Evolutionary conservation across 2,797 vertebrate species (phyloP).

Genomic region (Chelidonichthys spinosus): DNA sequence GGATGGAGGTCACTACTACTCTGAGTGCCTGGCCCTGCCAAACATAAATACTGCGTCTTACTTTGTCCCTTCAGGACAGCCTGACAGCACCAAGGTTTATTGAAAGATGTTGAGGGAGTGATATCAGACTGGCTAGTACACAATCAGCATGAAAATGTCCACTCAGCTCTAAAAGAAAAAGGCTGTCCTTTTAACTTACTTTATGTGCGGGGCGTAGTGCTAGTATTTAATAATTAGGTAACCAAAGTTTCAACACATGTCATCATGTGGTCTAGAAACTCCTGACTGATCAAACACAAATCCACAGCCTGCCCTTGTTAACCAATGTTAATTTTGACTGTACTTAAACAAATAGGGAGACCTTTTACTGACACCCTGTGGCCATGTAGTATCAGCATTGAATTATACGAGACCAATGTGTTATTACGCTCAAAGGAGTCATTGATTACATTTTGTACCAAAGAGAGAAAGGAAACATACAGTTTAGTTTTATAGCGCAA

Average conservation of each 20-base stretch:
- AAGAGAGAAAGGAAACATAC: constrained; percentile 4
- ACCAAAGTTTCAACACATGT: background rate
- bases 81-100: constrained; percentile 43
- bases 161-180: background rate
- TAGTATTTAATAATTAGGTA: constrained; percentile 4
- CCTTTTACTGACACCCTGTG: background rate
- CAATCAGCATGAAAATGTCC: background rate
- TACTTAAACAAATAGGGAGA: constrained; percentile 15
- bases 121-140: background rate
- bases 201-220: background rate
- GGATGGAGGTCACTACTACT: constrained; percentile 43
- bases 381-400: background rate
- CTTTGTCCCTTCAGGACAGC: constrained; percentile 35
- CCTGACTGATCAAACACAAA: constrained; percentile 14
- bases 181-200: background rate
- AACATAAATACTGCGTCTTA: constrained; percentile 56
- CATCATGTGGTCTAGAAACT: constrained; percentile 9
- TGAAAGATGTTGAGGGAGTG: constrained; percentile 21
- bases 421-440: background rate
- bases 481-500: background rate
- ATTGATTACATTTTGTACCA: background rate
- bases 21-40: constrained; percentile 33
- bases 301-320: constrained; percentile 15
- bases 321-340: constrained; percentile 16
- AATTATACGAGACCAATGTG: background rate